These are phyloP conservation scores for Furcifer pardalis DNA, from an alignment of 2,797 vertebrate genomes.

Conservation along the genomic window DNA sequence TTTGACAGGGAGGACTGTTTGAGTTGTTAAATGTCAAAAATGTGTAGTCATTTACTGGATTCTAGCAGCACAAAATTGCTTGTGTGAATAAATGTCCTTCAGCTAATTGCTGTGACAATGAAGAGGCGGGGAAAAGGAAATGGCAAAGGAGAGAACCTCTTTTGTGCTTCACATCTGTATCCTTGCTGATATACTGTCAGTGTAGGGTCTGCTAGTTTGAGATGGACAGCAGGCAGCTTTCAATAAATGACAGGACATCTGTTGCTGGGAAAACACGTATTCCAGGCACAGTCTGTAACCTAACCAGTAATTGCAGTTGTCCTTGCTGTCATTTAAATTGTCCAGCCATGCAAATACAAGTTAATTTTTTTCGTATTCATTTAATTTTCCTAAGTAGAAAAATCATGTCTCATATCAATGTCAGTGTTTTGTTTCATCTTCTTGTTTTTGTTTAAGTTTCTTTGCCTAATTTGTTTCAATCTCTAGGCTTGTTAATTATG, in stretches of 20 bases:
- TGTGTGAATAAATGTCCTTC: constrained; percentile 14
- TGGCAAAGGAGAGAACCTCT: not conserved
- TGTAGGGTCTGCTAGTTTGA: not conserved
- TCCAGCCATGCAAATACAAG: constrained; percentile 8
- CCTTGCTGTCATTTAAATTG: constrained; percentile 23
- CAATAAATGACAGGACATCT: constrained; percentile 17
- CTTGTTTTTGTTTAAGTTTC: not conserved
- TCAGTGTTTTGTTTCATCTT: constrained; percentile 2
- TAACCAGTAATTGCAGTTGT: constrained; percentile 1
- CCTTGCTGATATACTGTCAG: constrained; percentile 19
- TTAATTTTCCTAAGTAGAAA: constrained; percentile 6
- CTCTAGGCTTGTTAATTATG: constrained; percentile 6
- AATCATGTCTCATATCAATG: constrained; percentile 10
- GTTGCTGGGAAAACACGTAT: constrained; percentile 7
- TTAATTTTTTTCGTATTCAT: constrained; percentile 16
- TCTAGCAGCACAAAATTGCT: constrained; percentile 38
- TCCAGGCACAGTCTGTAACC: constrained; percentile 23
- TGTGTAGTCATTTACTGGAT: not conserved
- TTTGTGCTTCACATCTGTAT: constrained; percentile 2
- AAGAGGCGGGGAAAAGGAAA: not conserved
- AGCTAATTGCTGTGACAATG: constrained; percentile 18
- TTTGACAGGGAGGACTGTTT: constrained; percentile 12
- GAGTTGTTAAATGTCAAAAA: constrained; percentile 16
- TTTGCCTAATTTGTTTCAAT: constrained; percentile 15
- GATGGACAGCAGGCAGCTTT: constrained; percentile 16